Evolutionary conservation across 2,113 vertebrate genomes (phyloP), one percentile per base, ranked within the genome.

Genomic region (Upupa epops): DNA sequence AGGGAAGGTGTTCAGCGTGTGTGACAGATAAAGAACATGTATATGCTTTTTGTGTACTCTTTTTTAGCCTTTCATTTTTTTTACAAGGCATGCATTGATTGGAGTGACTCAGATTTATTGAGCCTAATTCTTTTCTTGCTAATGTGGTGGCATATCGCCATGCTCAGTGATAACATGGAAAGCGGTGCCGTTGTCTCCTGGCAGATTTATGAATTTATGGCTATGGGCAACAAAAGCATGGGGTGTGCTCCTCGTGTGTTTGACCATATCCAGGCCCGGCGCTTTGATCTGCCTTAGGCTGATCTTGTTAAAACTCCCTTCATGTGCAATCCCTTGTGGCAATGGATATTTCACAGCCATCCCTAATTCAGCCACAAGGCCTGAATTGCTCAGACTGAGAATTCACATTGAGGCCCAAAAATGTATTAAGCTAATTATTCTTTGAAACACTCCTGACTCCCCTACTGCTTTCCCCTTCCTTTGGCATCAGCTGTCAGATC

Each of bases 401-500:
- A 56, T 74, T 86, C 72, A 28, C 78, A 40, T 83, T 85, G 72
- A 90, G 82, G 61, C 24, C 78, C 82, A 95, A 88, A 90, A 92
- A 88, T 61, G 29, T 90, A 78, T 90, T 89, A 94, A 90, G 77
- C 89, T 96, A 96, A 96, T 92, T 92, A 93, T 89, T 93, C 78
- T 90, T 87, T 94, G 71, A 86, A 88, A 92, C 82, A 66, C 29
- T n/a, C 56, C 51, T 0, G 1, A 1, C 3, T 22, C 29, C 36
- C 42, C 77, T 88, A 29, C 69, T 71, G 56, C 88, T 93, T 52
- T 81, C 68, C 32, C 40, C 25, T 89, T 96, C 68, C 64, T 93
- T 85, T 87, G 84, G 90, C 3, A 0, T 71, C 0, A 2, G 86
- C 81, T 92, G 84, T 87, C 32, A 0, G 49, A 95, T 93, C 77